Base-by-base conservation (phyloP, 2,888 invertebrate species). In the Orgyia antiqua region DNA sequence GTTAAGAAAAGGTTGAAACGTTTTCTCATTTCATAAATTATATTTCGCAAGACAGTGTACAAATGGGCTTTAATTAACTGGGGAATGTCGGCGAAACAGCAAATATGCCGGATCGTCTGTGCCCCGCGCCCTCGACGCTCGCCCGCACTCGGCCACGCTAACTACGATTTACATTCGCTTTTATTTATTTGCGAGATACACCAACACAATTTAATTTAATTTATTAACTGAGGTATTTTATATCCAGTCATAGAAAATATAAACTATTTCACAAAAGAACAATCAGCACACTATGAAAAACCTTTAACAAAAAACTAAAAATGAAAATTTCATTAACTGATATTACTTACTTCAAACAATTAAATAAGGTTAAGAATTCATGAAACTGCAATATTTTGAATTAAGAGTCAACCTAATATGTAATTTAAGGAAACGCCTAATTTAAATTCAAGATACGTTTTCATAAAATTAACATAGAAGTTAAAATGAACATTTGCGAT, bases 41-140 rank as follows among this genome's bases (percentile, higher is more conserved):
- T 78, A 77, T 73, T 74, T 72, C 63, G 59, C 65, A 64, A 77
- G 78, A 78, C 77, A 75, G 71, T 75, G 68, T 78, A 79, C 75
- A 80, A 82, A 79, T 79, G 77, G 77, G 69, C 72, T 80, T 80
- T 79, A 83, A 83, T 83, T 83, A 83, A 80, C 78, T 77, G 66
- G 68, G 74, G 78, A 82, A 80, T 80, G 78, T 68, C 67, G 72
- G 68, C 62, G 63, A 73, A 75, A 71, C 68, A 75, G 76, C 71
- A 77, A 78, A 72, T 77, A 79, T 77, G 75, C 72, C 58, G 48
- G 69, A 71, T 67, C 69, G 68, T 45, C 54, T 10, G 23, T 56
- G 46, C 56, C 56, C 50, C 55, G 51, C 54, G 39, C 42, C 31
- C 43, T 33, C 31, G 27, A 29, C 44, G 44, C 27, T 21, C 30